These are phyloP conservation scores for Aphis gossypii DNA, from an alignment of 1,140 invertebrate genomes.

Conservation along the genomic window DNA sequence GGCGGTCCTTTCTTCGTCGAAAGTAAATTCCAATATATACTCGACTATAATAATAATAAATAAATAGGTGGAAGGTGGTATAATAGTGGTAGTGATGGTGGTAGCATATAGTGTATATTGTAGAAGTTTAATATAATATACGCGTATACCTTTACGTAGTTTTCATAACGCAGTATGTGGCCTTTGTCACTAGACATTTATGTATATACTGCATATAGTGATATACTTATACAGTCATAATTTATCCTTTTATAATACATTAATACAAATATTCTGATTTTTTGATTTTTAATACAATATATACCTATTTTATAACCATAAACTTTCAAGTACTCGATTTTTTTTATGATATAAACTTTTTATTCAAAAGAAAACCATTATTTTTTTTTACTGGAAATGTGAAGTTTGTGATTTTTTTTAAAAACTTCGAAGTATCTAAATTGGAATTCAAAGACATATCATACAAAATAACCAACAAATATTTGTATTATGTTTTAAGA, in stretches of 20 bases:
- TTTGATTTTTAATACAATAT: background rate
- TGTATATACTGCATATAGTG: background rate
- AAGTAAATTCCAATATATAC: constrained; percentile 21
- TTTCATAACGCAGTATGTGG: background rate
- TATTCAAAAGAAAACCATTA: no score
- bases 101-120: background rate
- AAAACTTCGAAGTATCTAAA: no score
- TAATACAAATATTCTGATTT: background rate
- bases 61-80: background rate
- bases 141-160: background rate
- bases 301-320: no score
- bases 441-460: no score
- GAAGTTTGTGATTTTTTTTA: no score
- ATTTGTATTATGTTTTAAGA: no score
- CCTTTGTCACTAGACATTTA: background rate
- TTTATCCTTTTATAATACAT: background rate
- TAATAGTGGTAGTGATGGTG: background rate
- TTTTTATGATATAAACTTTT: no score
- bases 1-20: background rate
- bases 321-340: no score
- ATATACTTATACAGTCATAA: background rate
- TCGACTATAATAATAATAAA: background rate
- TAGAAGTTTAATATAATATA: background rate
- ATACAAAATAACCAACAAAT: no score
- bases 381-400: no score